Evolutionary conservation across 2,797 vertebrate genomes (phyloP).

Genomic region (Poeciliopsis paucimaculata): DNA sequence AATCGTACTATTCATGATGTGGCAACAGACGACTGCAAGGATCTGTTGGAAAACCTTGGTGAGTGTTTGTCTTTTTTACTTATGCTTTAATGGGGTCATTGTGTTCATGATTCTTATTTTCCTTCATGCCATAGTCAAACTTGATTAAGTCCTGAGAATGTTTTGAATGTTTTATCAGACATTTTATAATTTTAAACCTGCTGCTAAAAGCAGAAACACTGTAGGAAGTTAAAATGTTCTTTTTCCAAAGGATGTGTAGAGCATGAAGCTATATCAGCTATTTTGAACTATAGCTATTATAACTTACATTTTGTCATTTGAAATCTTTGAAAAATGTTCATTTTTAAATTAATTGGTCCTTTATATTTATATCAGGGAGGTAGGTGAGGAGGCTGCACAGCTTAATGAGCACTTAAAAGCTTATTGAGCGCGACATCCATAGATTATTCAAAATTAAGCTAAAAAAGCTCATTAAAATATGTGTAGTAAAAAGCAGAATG

Average conservation of each 20-base stretch:
- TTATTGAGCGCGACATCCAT: neutral
- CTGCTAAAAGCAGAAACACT: neutral
- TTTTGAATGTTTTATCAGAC: neutral
- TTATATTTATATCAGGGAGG: neutral
- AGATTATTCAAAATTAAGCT: neutral
- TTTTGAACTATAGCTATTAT: neutral
- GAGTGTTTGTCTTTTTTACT: slow-evolving; percentile 61
- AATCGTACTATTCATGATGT: slow-evolving; percentile 92
- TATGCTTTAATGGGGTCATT: neutral
- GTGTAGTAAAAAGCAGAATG: neutral
- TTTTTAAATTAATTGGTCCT: neutral
- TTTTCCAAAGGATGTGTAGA: neutral
- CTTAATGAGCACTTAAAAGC: neutral
- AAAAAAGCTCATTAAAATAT: neutral
- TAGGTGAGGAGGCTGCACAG: too few species aligned
- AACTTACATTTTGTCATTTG: neutral
- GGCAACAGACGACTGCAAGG: slow-evolving; percentile 97
- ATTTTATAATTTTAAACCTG: neutral
- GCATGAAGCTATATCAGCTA: neutral
- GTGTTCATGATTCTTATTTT: neutral
- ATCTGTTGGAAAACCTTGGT: slow-evolving; percentile 95
- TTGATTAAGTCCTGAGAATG: neutral
- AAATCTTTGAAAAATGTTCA: neutral
- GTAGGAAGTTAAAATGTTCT: neutral
- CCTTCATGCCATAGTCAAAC: neutral